Percentiles rank a stretch among this genome's conserved stretches.
phyloP scores from a whole-genome alignment of 1,140 invertebrate species.

The Magallana ariakensis region DNA sequence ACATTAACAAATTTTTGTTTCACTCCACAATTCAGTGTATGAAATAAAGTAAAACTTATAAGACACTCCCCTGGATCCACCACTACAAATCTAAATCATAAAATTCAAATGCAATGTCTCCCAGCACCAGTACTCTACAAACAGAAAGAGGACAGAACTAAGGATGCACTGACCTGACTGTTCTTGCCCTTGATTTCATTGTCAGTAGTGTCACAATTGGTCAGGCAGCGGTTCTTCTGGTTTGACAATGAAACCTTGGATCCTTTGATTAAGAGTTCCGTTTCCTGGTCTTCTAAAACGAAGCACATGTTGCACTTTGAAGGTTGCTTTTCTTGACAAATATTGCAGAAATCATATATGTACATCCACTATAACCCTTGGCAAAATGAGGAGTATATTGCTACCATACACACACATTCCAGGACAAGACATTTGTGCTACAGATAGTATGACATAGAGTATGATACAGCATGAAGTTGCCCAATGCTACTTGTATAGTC shows the following conservation, averaged over 20 bases:
- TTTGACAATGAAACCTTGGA: constrained; percentile 31
- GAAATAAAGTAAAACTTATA: too few relatives aligned
- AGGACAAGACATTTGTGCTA: too few relatives aligned
- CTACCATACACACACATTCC: not conserved
- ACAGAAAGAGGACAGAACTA: not conserved
- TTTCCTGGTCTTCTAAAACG: constrained; percentile 57
- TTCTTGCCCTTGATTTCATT: constrained; percentile 32
- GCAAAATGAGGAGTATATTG: not conserved
- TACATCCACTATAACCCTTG: too few relatives aligned
- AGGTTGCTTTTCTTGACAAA: not conserved
- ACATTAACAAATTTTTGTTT: too few relatives aligned
- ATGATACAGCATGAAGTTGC: too few relatives aligned
- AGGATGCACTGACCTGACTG: not conserved
- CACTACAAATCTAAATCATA: not conserved
- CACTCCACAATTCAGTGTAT: too few relatives aligned
- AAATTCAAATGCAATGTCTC: not conserved
- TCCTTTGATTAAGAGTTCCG: constrained; percentile 53
- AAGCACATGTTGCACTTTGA: constrained; percentile 18
- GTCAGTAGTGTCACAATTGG: constrained; percentile 25
- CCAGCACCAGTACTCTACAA: constrained; percentile 14
- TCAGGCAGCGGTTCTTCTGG: constrained; percentile 43
- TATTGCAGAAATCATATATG: too few relatives aligned
- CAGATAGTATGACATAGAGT: too few relatives aligned
- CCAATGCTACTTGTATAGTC: too few relatives aligned
- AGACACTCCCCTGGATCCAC: not conserved